Evolutionary conservation across 2,797 vertebrate species (phyloP).

Genomic region (Clarias platycephalus): DNA sequence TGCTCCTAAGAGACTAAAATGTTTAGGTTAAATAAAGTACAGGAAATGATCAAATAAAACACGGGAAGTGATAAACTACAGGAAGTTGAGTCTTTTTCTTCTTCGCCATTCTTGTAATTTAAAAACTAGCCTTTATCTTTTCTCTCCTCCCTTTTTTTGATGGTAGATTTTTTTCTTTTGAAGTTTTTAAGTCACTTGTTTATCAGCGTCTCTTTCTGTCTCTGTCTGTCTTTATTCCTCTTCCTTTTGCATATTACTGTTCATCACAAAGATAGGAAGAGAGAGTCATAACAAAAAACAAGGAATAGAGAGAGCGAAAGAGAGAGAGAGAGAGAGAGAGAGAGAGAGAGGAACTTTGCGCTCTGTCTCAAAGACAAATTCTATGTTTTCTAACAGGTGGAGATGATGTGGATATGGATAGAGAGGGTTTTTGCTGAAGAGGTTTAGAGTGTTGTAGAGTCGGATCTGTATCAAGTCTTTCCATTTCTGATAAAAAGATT

Average conservation of each 20-base stretch:
- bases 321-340: not conserved
- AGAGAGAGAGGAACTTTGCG: not conserved
- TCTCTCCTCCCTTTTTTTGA: not conserved
- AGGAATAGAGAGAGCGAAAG: not conserved
- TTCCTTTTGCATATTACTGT: not conserved
- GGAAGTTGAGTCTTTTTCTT: constrained; percentile 1
- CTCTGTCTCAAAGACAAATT: not conserved
- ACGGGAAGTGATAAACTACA: constrained; percentile 26
- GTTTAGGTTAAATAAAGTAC: constrained; percentile 23
- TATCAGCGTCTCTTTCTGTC: not conserved
- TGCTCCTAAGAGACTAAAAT: constrained; percentile 2
- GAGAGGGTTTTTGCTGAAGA: not conserved
- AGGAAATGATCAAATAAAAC: constrained; percentile 29
- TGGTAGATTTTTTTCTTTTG: not conserved
- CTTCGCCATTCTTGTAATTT: constrained; percentile 8
- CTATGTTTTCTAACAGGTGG: not conserved
- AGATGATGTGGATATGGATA: not conserved
- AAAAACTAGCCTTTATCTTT: not conserved
- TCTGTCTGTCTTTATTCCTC: not conserved
- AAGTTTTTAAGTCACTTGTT: not conserved
- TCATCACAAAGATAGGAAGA: not conserved
- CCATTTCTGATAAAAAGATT: not conserved
- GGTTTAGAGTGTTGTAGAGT: not conserved
- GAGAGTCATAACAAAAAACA: not conserved
- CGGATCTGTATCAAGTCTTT: not conserved